Conservation (phyloP, 2,888 invertebrate species). For the Tuberolachnus salignus region DNA sequence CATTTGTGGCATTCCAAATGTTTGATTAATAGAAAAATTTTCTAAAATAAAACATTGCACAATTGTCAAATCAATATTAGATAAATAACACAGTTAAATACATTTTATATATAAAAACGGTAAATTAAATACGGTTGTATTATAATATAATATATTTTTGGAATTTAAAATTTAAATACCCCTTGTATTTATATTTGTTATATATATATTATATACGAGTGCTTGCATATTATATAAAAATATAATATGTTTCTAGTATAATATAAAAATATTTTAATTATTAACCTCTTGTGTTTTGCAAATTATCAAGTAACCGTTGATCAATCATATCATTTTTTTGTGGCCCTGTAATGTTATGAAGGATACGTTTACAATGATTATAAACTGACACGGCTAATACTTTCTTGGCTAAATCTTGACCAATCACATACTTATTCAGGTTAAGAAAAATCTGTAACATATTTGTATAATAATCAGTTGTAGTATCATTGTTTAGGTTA, state of each 20-base stretch:
- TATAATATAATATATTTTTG: too few species aligned
- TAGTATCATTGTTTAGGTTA: neutral
- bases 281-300: conserved; percentile 48
- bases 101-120: too few species aligned
- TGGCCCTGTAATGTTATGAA: conserved; percentile 71
- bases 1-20: conserved; percentile 45
- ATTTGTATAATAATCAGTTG: neutral
- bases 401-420: conserved; percentile 96
- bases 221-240: neutral
- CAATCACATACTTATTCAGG: conserved; percentile 94
- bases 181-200: neutral
- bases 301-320: conserved; percentile 50
- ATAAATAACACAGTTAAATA: neutral
- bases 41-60: conserved; percentile 22
- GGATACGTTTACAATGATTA: conserved; percentile 97
- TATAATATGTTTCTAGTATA: neutral
- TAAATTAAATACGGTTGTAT: too few species aligned
- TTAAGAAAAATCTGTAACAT: conserved; percentile 84
- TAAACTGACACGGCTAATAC: conserved; percentile 97
- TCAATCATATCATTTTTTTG: conserved; percentile 62
- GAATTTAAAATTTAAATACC: neutral
- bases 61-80: neutral
- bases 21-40: conserved; percentile 13
- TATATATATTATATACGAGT: neutral
- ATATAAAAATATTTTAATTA: neutral